Percentiles rank a stretch among this genome's conserved stretches.
Evolutionary conservation across 2,113 vertebrate genomes (phyloP).

Genomic region (Bubo bubo): DNA sequence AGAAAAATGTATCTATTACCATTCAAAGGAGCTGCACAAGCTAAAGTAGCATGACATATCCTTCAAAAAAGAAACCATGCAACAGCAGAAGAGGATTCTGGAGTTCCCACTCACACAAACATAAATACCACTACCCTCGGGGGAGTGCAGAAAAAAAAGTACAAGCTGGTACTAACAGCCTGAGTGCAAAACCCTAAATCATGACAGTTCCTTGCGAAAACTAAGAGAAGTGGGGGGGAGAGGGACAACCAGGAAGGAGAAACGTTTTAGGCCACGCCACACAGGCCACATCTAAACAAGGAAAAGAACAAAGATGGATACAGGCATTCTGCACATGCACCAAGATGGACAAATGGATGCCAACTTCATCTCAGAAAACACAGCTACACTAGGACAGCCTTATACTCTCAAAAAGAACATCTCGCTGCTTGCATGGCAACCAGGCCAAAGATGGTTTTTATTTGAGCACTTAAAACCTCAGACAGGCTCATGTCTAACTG

Average conservation of each 20-base stretch:
- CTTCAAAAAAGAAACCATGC: not conserved
- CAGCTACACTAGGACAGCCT: not conserved
- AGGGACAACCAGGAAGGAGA: not conserved
- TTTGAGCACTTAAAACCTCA: not conserved
- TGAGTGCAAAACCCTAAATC: not conserved
- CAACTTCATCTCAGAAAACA: not conserved
- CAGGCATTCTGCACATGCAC: not conserved
- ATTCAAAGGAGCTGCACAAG: not conserved
- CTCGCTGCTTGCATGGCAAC: not conserved
- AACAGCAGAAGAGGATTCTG: not conserved
- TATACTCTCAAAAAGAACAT: not conserved
- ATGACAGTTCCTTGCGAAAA: rapidly evolving
- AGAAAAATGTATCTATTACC: not conserved
- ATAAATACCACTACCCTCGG: not conserved
- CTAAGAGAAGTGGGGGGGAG: not conserved
- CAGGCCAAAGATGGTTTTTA: not conserved
- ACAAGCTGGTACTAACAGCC: not conserved
- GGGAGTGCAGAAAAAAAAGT: not conserved
- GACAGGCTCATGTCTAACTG: not conserved
- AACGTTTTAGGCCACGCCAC: not conserved
- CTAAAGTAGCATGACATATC: not conserved
- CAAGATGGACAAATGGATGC: not conserved
- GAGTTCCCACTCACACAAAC: not conserved
- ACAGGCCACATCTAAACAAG: not conserved
- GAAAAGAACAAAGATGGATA: not conserved